A percentile compares a stretch with the other conserved stretches of the same genome.
These are phyloP conservation scores for Heteractis magnifica DNA, from an alignment of 92 coral and sea anemone genomes.

Conservation along the genomic window DNA sequence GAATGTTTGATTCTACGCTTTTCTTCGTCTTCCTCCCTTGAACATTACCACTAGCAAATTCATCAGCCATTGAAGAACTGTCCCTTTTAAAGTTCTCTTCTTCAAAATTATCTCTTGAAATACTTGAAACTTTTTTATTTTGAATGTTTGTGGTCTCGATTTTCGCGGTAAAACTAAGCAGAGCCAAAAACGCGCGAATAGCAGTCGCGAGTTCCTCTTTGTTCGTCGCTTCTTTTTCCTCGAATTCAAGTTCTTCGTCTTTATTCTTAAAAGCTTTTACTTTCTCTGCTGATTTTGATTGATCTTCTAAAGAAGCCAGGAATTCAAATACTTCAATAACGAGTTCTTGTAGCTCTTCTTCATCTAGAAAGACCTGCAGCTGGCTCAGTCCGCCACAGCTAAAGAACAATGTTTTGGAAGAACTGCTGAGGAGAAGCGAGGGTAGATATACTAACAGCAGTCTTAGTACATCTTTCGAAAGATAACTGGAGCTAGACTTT, in stretches of 20 bases:
- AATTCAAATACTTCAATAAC: constrained; percentile 72
- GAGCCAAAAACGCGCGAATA: constrained; percentile 40
- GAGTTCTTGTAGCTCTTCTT: constrained; percentile 66
- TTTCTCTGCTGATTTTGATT: constrained; percentile 10
- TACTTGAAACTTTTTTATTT: background rate
- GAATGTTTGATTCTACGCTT: no score
- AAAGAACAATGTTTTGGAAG: constrained; percentile 63
- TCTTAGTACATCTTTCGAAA: constrained; percentile 58
- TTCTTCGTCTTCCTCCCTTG: background rate
- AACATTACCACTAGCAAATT: background rate
- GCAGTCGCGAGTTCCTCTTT: constrained; percentile 40
- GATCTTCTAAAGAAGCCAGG: constrained; percentile 61
- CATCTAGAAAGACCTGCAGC: constrained; percentile 58
- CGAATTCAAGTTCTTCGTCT: constrained; percentile 32
- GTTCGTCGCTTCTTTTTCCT: constrained; percentile 23
- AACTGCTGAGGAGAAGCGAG: constrained; percentile 48
- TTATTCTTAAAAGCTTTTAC: constrained; percentile 9
- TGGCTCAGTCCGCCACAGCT: constrained; percentile 81
- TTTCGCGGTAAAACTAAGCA: constrained; percentile 46
- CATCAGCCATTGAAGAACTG: background rate
- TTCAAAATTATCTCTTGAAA: background rate
- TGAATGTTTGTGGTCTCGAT: background rate
- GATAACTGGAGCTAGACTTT: constrained; percentile 12
- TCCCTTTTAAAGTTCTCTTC: background rate
- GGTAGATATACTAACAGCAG: constrained; percentile 54